Evolutionary conservation across 2,888 invertebrate species (phyloP).

Genomic region (Cataglyphis cursor): DNA sequence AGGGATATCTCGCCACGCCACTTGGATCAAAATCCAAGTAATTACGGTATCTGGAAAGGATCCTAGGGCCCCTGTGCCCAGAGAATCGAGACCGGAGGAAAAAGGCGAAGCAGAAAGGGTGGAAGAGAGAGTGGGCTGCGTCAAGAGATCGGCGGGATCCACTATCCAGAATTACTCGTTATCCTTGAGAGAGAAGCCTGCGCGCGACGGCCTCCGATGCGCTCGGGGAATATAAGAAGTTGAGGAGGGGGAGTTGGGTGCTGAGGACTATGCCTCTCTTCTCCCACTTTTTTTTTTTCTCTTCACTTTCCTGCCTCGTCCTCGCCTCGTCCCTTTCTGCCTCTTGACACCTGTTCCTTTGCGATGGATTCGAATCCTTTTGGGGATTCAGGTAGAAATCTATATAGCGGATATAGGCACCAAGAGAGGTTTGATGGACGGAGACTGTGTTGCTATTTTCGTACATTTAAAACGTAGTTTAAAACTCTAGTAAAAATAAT

Average conservation of each 20-base stretch:
- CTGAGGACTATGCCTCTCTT: slow-evolving; percentile 60
- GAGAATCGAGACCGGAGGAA: slow-evolving; percentile 66
- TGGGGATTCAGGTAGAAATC: slow-evolving; percentile 71
- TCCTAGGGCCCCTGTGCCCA: slow-evolving; percentile 57
- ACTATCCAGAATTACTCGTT: slow-evolving; percentile 84
- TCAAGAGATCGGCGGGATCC: slow-evolving; percentile 75
- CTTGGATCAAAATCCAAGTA: slow-evolving; percentile 79
- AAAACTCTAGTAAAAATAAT: not conserved
- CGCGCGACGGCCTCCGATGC: slow-evolving; percentile 74
- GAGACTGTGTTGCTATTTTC: not conserved
- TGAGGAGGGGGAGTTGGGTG: slow-evolving; percentile 75
- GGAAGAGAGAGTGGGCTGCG: slow-evolving; percentile 63
- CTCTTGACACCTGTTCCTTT: slow-evolving; percentile 79
- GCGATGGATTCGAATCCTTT: slow-evolving; percentile 76
- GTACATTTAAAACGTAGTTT: not conserved
- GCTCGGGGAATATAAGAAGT: slow-evolving; percentile 75
- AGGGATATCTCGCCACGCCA: slow-evolving; percentile 39
- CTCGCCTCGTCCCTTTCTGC: slow-evolving; percentile 54
- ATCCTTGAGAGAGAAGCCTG: slow-evolving; percentile 82
- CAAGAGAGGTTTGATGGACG: slow-evolving; percentile 67
- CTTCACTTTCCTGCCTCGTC: slow-evolving; percentile 45
- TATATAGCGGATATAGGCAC: slow-evolving; percentile 63
- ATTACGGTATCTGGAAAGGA: slow-evolving; percentile 75
- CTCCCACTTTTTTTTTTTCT: slow-evolving; percentile 22
- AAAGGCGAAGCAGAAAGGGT: slow-evolving; percentile 41